Evolutionary conservation across 2,113 vertebrate species (phyloP).

Genomic region (Zingel zingel): DNA sequence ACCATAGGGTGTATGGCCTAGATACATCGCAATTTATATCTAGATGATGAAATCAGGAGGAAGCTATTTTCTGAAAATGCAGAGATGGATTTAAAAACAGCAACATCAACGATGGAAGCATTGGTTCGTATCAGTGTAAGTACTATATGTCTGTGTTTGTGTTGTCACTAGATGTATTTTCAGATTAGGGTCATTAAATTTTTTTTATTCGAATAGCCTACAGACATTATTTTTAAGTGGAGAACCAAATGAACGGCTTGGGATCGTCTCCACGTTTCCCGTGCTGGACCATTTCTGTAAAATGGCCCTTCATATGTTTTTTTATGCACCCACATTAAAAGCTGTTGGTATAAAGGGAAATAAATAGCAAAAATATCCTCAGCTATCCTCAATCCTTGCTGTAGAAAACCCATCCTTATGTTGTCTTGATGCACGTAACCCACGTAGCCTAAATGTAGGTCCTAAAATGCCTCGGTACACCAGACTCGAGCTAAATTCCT

Average conservation of each 20-base stretch:
- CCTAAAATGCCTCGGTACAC: not conserved
- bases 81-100: conserved; percentile 76
- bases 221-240: not conserved
- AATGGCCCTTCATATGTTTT: not conserved
- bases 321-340: not conserved
- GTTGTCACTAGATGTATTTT: not conserved
- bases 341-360: not conserved
- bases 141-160: conserved; percentile 26
- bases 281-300: not conserved
- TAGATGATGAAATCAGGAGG: conserved; percentile 67
- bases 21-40: conserved; percentile 19
- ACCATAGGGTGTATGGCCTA: conserved; percentile 22
- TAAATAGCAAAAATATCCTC: not conserved
- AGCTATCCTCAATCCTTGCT: not conserved
- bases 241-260: not conserved
- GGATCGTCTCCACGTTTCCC: conserved; percentile 16
- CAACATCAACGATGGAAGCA: conserved; percentile 77
- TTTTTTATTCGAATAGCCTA: not conserved
- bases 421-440: not conserved
- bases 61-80: conserved; percentile 65
- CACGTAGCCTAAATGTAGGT: conserved; percentile 4
- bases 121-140: conserved; percentile 80
- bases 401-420: not conserved
- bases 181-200: not conserved
- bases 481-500: not conserved